These are phyloP conservation scores for Apeltes quadracus DNA, from an alignment of 2,113 vertebrate genomes.

Conservation along the genomic window DNA sequence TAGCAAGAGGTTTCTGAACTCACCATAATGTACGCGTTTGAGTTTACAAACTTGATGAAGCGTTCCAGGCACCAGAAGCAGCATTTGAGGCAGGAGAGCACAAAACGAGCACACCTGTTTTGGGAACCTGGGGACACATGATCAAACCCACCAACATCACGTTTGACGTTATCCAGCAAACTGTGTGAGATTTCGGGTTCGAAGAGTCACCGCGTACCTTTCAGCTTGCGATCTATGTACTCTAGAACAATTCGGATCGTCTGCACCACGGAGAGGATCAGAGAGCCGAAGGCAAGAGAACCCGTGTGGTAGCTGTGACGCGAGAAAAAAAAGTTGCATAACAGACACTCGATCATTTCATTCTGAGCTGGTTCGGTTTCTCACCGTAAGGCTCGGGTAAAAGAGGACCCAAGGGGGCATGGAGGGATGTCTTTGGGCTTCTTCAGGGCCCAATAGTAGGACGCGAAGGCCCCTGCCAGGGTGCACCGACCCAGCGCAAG, in stretches of 20 bases:
- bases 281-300: slow-evolving; percentile 92
- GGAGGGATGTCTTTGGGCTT: slow-evolving; percentile 91
- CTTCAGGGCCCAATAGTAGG: slow-evolving; percentile 94
- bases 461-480: slow-evolving; percentile 93
- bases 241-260: slow-evolving; percentile 87
- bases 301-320: slow-evolving; percentile 92
- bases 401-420: slow-evolving; percentile 88
- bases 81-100: slow-evolving; percentile 92
- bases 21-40: slow-evolving; percentile 98
- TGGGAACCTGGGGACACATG: slow-evolving; percentile 81
- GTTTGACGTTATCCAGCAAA: neutral
- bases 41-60: slow-evolving; percentile 94
- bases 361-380: neutral
- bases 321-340: slow-evolving; percentile 12
- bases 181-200: neutral
- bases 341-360: neutral
- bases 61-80: slow-evolving; percentile 98
- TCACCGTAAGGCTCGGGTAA: slow-evolving; percentile 91
- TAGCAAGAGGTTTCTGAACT: slow-evolving; percentile 50
- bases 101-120: slow-evolving; percentile 83
- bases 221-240: slow-evolving; percentile 90
- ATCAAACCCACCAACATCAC: neutral
- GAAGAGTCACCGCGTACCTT: slow-evolving; percentile 76
- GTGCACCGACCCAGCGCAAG: slow-evolving; percentile 94
- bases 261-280: slow-evolving; percentile 90